A percentile compares a stretch with the other conserved stretches of the same genome.
phyloP scores from a whole-genome alignment of 2,888 invertebrate species.

The Rhingia rostrata region DNA sequence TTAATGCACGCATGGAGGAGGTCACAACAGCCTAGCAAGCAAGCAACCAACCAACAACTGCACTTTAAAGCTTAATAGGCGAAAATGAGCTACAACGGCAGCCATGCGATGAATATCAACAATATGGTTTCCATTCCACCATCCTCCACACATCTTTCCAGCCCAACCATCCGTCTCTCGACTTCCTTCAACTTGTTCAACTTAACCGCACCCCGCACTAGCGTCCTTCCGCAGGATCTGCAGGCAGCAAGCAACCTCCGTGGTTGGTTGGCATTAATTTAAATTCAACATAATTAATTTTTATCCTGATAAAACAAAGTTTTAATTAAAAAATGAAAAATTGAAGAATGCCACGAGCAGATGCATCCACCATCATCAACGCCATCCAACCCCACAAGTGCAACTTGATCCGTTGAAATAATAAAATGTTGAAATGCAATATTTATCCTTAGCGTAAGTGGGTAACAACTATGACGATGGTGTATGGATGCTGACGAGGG shows the following conservation, averaged over 20 bases:
- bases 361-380: constrained; percentile 20
- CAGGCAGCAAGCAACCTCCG: constrained; percentile 55
- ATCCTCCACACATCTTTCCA: constrained; percentile 41
- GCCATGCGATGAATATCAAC: constrained; percentile 73
- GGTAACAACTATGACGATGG: constrained; percentile 63
- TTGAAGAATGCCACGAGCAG: constrained; percentile 66
- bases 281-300: constrained; percentile 74
- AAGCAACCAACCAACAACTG: constrained; percentile 59
- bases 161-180: constrained; percentile 33
- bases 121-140: constrained; percentile 73
- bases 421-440: constrained; percentile 69
- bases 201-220: constrained; percentile 37
- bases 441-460: constrained; percentile 68
- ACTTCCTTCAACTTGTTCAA: constrained; percentile 61
- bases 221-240: constrained; percentile 60
- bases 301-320: constrained; percentile 72
- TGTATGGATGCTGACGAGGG: constrained; percentile 7
- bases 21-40: constrained; percentile 64
- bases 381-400: background rate
- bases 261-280: constrained; percentile 70
- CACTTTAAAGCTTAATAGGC: constrained; percentile 72
- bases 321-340: constrained; percentile 74
- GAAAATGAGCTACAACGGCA: constrained; percentile 73
- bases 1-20: constrained; percentile 72
- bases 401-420: constrained; percentile 70